A percentile compares a stretch with the other conserved stretches of the same genome.
Conservation (phyloP, 2,113 vertebrate species). For the Paramormyrops kingsleyae region DNA sequence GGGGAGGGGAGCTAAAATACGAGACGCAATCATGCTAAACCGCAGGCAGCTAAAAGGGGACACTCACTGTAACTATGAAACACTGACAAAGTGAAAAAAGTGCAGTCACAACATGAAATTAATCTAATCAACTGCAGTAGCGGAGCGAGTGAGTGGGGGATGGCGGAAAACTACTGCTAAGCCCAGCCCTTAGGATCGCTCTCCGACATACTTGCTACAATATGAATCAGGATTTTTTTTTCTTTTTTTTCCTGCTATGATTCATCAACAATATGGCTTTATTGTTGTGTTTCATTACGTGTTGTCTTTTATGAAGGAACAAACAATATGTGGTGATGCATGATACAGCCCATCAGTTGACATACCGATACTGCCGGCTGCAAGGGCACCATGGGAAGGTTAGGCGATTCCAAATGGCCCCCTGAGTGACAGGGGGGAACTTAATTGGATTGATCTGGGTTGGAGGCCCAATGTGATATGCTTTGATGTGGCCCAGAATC, state of each 20-base stretch:
- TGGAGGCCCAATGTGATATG: neutral
- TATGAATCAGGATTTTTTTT: neutral
- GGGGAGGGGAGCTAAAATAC: neutral
- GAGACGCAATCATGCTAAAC: neutral
- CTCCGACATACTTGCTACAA: neutral
- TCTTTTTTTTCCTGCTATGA: neutral
- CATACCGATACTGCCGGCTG: neutral
- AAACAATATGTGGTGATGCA: neutral
- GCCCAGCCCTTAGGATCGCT: neutral
- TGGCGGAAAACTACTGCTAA: neutral
- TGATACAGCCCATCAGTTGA: neutral
- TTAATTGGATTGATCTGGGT: neutral
- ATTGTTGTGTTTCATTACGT: neutral
- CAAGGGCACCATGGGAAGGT: neutral
- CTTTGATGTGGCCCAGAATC: neutral
- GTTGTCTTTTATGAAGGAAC: neutral
- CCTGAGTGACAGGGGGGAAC: neutral
- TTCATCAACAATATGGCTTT: neutral
- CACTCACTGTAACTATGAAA: neutral
- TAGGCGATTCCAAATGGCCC: neutral
- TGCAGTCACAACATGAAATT: neutral
- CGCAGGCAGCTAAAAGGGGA: neutral
- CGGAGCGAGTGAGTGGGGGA: neutral
- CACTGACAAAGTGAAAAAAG: neutral
- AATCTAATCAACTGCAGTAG: neutral